Base-by-base conservation (phyloP, 1,140 invertebrate species). In the Drosophila baimaii region DNA sequence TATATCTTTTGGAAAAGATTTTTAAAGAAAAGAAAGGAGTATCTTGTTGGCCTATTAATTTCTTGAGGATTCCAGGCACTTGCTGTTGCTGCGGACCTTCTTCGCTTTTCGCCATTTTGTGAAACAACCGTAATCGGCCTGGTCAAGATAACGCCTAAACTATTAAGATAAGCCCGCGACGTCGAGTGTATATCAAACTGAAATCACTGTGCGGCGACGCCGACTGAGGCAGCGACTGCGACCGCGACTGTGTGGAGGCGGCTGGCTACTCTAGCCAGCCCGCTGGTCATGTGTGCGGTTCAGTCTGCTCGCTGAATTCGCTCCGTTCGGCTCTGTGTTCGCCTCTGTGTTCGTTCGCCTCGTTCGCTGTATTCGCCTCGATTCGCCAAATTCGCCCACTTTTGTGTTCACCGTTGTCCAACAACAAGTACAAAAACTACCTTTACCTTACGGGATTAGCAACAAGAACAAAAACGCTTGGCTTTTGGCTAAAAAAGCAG, bases 241-340 rank as follows among this genome's bases (percentile, higher is more conserved):
- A 58, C 44, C 21, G 13, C 62, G 29, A 37, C 63, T 44, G 39
- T 44, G 39, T 51, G 58, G 31, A 41, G 47, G 43, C 19, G 54
- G 73, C 55, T 47, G 54, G 73, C 55, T 47, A 56, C 73, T 77
- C 75, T 70, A 68, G 66, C 35, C 61, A 68, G 66, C 35, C 61
- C 47, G 64, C 51, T 81, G 83, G 64, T 75, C 82, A 81, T 77
- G 74, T 77, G 72, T 65, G 57, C 35, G 65, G 79, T 88, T 86
- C 77, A 88, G 83, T 86, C 84, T 83, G 84, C 68, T 83, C 79
- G 71, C 77, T 88, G 71, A 77, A 74, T 86, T 88, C 83, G 83
- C 79, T 76, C 55, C 83, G 83, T 88, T 84, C 75, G 78, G 81
- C 68, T 84, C 79, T 73, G 65, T 79, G 76, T 68, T 76, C 31